Conservation (phyloP, 92 coral and sea anemone species). For the Porites divaricata region DNA sequence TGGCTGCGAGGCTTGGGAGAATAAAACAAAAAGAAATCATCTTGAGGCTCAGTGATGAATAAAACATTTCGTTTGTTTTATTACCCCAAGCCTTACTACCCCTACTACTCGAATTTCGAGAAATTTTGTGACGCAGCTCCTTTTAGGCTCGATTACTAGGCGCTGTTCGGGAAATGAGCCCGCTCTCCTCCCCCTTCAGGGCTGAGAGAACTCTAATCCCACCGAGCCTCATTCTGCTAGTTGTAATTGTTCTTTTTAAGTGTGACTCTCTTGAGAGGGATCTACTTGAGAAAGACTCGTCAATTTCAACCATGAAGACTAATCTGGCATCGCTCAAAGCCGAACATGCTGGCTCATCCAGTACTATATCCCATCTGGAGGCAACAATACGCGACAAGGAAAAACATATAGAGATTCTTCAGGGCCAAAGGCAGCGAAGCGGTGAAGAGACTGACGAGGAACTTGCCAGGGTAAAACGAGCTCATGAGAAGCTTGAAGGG, state of each 20-base stretch:
- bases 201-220: too few species aligned
- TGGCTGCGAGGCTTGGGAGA: too few species aligned
- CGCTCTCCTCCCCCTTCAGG: too few species aligned
- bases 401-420: slow-evolving; percentile 79
- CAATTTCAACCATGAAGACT: slow-evolving; percentile 68
- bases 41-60: too few species aligned
- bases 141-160: too few species aligned
- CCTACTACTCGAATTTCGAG: too few species aligned
- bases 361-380: slow-evolving; percentile 82
- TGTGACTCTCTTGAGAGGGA: slow-evolving; percentile 89
- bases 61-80: too few species aligned
- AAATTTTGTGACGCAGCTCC: too few species aligned
- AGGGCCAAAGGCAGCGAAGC: slow-evolving; percentile 76
- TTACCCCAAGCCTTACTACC: too few species aligned
- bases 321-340: slow-evolving; percentile 80
- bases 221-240: too few species aligned
- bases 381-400: slow-evolving; percentile 91
- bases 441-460: slow-evolving; percentile 80
- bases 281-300: slow-evolving; percentile 73
- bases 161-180: too few species aligned
- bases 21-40: too few species aligned
- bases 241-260: slow-evolving; percentile 40
- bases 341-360: slow-evolving; percentile 78
- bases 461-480: slow-evolving; percentile 59
- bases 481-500: slow-evolving; percentile 80